Conservation (phyloP, 2,888 invertebrate species). For the Panopea generosa region DNA sequence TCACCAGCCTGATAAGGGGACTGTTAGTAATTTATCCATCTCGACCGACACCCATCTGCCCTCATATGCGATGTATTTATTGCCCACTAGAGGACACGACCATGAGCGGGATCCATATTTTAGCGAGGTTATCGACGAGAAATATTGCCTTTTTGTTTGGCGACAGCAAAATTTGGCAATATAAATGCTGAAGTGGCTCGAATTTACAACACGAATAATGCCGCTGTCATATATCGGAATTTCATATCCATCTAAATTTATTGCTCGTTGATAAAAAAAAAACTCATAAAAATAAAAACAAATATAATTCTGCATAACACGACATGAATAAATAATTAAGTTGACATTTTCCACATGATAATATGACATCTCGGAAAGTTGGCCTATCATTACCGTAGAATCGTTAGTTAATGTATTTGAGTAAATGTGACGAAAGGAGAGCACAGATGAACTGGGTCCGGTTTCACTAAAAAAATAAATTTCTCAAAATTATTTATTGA, state of each 20-base stretch:
- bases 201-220: constrained; percentile 52
- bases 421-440: too few species aligned
- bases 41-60: constrained; percentile 30
- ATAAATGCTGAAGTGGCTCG: constrained; percentile 48
- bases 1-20: too few species aligned
- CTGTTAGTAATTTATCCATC: too few species aligned
- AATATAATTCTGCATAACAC: too few species aligned
- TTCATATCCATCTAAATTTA: constrained; percentile 51
- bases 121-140: constrained; percentile 60
- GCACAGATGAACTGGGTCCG: too few species aligned
- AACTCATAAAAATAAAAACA: constrained; percentile 20
- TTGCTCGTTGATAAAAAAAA: constrained; percentile 39
- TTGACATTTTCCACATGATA: too few species aligned
- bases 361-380: too few species aligned
- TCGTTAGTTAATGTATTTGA: too few species aligned
- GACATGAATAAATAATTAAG: too few species aligned
- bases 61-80: constrained; percentile 54
- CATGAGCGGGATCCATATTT: constrained; percentile 55
- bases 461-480: too few species aligned
- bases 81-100: constrained; percentile 43
- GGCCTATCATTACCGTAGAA: too few species aligned
- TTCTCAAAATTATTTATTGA: too few species aligned
- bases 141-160: constrained; percentile 64
- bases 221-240: constrained; percentile 52
- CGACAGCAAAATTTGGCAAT: constrained; percentile 57